phyloP scores from a whole-genome alignment of 1,140 invertebrate species.

The Diuraphis noxia region DNA sequence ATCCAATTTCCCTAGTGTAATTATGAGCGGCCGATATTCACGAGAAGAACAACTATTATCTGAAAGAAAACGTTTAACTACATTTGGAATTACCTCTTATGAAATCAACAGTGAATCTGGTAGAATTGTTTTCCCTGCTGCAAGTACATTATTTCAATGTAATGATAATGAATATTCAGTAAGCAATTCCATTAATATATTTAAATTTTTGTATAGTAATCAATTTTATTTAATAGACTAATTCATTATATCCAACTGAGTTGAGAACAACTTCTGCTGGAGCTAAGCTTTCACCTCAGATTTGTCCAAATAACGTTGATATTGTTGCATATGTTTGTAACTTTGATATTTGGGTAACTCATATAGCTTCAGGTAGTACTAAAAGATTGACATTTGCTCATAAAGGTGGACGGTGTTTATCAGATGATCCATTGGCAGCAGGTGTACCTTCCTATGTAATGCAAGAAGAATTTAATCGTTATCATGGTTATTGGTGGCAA shows the following conservation, averaged over 20 bases:
- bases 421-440: conserved; percentile 83
- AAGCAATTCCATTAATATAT: conserved; percentile 56
- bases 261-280: conserved; percentile 68
- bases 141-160: conserved; percentile 81
- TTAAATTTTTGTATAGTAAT: neutral
- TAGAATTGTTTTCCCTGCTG: conserved; percentile 87
- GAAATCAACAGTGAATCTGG: conserved; percentile 80
- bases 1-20: conserved; percentile 70
- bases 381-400: conserved; percentile 79
- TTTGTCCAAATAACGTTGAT: conserved; percentile 85
- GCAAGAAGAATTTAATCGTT: conserved; percentile 96
- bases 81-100: conserved; percentile 93
- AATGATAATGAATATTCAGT: conserved; percentile 73
- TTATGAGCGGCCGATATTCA: conserved; percentile 66
- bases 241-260: conserved; percentile 72
- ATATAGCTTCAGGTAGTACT: conserved; percentile 66
- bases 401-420: conserved; percentile 72
- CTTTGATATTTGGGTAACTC: conserved; percentile 87
- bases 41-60: conserved; percentile 87
- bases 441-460: conserved; percentile 96
- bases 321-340: conserved; percentile 88
- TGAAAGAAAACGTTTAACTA: conserved; percentile 85
- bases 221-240: conserved; percentile 63
- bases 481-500: conserved; percentile 97
- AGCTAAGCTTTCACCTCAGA: conserved; percentile 83